A percentile compares a stretch with the other conserved stretches of the same genome.
phyloP scores from a whole-genome alignment of 2,888 invertebrate genomes.

The Papilio elwesi region DNA sequence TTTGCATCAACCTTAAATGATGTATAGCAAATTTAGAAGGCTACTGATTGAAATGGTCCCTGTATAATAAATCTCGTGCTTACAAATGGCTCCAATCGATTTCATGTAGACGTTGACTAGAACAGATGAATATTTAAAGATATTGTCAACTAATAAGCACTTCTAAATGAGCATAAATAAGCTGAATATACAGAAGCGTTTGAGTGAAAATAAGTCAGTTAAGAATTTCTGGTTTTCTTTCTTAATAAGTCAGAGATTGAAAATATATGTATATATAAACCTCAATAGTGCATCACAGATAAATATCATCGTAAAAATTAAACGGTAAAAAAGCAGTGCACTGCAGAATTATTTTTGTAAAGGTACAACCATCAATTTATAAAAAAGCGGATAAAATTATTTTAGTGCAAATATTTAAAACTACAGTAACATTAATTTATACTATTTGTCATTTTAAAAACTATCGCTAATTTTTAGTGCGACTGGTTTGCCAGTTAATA shows the following conservation, averaged over 20 bases:
- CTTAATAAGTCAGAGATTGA: not conserved
- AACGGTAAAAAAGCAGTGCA: conserved; percentile 33
- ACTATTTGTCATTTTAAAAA: not conserved
- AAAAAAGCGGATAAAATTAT: not conserved
- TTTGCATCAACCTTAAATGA: not conserved
- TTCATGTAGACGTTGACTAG: conserved; percentile 35
- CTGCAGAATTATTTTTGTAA: not conserved
- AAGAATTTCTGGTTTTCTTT: not conserved
- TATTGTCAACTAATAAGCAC: conserved; percentile 16
- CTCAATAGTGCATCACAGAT: conserved; percentile 27
- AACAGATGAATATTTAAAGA: conserved; percentile 17
- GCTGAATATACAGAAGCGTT: not conserved
- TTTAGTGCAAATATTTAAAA: conserved; percentile 12
- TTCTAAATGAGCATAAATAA: conserved; percentile 13
- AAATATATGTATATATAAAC: conserved; percentile 15
- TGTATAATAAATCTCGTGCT: conserved; percentile 40
- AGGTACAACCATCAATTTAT: conserved; percentile 16
- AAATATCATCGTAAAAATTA: conserved; percentile 34
- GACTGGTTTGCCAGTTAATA: too few relatives aligned
- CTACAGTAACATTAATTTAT: conserved; percentile 7
- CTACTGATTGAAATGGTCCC: conserved; percentile 43
- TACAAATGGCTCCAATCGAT: conserved; percentile 2
- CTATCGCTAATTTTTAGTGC: too few relatives aligned
- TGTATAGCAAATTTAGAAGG: conserved; percentile 31
- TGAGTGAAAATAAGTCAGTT: conserved; percentile 11